Evolutionary conservation across 2,113 vertebrate genomes (phyloP).

Genomic region (Varanus salvator): DNA sequence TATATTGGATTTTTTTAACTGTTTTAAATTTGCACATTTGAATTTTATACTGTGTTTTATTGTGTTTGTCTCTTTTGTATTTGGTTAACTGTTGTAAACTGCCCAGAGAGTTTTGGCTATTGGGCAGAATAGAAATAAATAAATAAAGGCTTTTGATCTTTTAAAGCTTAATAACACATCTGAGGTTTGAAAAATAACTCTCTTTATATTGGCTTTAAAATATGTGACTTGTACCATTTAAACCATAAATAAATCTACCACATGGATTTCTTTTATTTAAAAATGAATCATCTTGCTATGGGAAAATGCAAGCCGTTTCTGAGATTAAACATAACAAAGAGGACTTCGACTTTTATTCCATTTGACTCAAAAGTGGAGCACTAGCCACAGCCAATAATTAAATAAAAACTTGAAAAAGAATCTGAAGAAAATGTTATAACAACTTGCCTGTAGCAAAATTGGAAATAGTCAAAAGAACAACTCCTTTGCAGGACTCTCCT

Average conservation of each 20-base stretch:
- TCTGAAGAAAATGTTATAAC: background rate
- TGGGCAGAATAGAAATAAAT: too few relatives aligned
- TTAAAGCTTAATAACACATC: background rate
- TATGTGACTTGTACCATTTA: slow-evolving; percentile 2
- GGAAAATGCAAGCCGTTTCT: background rate
- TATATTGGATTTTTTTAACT: too few relatives aligned
- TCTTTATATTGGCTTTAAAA: background rate
- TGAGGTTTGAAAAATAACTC: slow-evolving; percentile 2
- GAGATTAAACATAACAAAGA: background rate
- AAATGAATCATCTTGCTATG: background rate
- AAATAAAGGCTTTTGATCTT: background rate
- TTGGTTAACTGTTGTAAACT: too few relatives aligned
- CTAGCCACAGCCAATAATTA: too few relatives aligned
- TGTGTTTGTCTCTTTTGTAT: too few relatives aligned
- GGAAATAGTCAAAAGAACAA: background rate
- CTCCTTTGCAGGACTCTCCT: background rate
- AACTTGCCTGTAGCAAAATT: background rate
- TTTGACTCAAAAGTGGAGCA: background rate
- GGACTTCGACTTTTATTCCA: background rate
- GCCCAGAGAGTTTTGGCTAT: too few relatives aligned
- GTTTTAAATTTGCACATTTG: too few relatives aligned
- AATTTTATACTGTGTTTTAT: too few relatives aligned
- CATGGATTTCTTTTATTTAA: background rate
- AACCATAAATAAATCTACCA: background rate
- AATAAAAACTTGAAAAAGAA: background rate